Conservation (phyloP, 2,797 vertebrate species). For the Anguilla anguilla region DNA sequence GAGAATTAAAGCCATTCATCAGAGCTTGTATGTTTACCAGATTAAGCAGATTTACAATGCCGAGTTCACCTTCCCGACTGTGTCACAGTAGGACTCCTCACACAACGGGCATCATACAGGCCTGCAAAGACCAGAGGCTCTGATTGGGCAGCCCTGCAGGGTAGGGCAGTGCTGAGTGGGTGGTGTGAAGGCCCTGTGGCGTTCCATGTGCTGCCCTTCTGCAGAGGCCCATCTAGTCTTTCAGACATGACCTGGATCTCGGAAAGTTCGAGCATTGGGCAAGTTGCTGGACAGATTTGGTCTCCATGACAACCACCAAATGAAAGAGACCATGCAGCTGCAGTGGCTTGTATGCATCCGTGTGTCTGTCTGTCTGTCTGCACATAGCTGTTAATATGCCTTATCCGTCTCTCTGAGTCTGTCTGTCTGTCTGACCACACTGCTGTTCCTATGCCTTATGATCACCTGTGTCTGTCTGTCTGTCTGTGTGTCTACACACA, state of each 20-base stretch:
- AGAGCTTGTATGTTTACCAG: constrained; percentile 60
- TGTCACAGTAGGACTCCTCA: constrained; percentile 62
- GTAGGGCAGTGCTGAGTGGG: constrained; percentile 36
- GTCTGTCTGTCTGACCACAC: not conserved
- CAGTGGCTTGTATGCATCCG: not conserved
- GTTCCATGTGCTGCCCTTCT: not conserved
- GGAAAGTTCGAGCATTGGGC: not conserved
- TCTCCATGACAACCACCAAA: not conserved
- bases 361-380: not conserved
- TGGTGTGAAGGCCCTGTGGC: constrained; percentile 33
- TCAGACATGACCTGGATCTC: constrained; percentile 39
- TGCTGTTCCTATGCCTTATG: no score
- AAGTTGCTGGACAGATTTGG: not conserved
- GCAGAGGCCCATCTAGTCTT: not conserved
- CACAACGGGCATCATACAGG: constrained; percentile 56
- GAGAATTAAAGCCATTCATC: constrained; percentile 47
- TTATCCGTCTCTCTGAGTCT: not conserved
- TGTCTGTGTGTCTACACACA: no score
- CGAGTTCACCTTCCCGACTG: constrained; percentile 58
- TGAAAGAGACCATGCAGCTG: not conserved
- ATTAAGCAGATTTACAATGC: constrained; percentile 53
- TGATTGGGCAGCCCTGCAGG: constrained; percentile 34
- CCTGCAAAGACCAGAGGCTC: constrained; percentile 41
- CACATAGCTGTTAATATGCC: not conserved
- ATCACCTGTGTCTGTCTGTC: no score